Base-by-base conservation (phyloP, 2,797 vertebrate species). In the Muscicapa comitata region DNA sequence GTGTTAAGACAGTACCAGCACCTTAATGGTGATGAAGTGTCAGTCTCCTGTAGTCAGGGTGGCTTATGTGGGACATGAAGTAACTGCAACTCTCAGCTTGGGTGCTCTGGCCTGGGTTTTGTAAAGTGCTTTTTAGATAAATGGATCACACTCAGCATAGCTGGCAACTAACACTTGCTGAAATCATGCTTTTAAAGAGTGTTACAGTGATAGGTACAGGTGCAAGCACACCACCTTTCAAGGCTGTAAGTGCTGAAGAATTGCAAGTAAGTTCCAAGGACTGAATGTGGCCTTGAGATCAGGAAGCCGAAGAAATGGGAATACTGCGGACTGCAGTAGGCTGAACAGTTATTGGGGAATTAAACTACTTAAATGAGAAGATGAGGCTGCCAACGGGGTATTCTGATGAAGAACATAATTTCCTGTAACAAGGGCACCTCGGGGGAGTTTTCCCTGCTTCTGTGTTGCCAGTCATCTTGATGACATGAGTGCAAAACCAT, bases 111-210 rank as follows among this genome's bases (percentile, higher is more conserved):
- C 16, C 40, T 48, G 33, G 37, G 6, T 37, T 80, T 43, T 63
- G 15, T 43, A 0, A 47, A 59, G 23, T 33, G 47, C 48, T 45
- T 68, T 38, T 38, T 1, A 53, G 59, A 11, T 25, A 58, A 58
- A n/a, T 0, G 3, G 38, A 13, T 58, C 23, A 3, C 15, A 10
- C 26, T 70, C 42, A 59, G 45, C 33, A 10, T 1, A 55, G 65
- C 57, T 80, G 31, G 33, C 67, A 65, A 10, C 10, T 58, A 43
- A 25, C 29, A 21, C 17, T 21, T 2, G 6, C 55, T 82, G 63
- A 72, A 85, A 24, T 71, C 13, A 4, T 7, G 20, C 38, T 82
- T 82, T 65, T 68, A 42, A 37, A 42, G 58, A 38, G n/a, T 11
- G 13, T 37, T 42, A 37, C 42, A 33, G 4, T 14, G n/a, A 38